Conservation (phyloP, 1,140 invertebrate genomes). For the Platorchestia sp. region DNA sequence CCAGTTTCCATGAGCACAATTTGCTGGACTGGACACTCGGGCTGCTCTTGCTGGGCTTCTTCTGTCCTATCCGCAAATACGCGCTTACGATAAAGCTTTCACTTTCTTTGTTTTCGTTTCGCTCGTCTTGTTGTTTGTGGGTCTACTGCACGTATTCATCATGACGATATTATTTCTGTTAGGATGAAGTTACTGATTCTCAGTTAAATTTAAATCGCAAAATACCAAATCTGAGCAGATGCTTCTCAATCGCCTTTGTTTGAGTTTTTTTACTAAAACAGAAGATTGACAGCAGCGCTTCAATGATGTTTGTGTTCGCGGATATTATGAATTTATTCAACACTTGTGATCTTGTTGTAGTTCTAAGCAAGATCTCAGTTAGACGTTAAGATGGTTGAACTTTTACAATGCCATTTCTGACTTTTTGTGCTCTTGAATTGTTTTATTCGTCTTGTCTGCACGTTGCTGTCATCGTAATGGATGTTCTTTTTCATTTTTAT, state of each 20-base stretch:
- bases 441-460: no score
- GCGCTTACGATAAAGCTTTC: neutral
- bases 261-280: no score
- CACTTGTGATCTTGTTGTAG: no score
- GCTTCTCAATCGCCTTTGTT: neutral
- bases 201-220: neutral
- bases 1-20: constrained; percentile 54
- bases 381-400: no score
- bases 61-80: constrained; percentile 51
- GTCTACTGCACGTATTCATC: neutral
- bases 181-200: neutral
- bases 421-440: no score
- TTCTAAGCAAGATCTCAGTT: no score
- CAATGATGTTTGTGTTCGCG: neutral
- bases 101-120: neutral
- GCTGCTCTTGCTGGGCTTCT: constrained; percentile 40
- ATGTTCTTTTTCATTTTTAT: no score
- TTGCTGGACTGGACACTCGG: constrained; percentile 52
- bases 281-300: neutral
- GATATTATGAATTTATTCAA: no score
- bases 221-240: neutral
- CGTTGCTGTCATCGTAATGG: no score
- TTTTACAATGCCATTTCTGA: no score
- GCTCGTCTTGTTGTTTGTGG: neutral
- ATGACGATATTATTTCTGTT: neutral